Evolutionary conservation across 2,113 vertebrate species (phyloP), one percentile per base, ranked within the genome.

Genomic region (Rhodinocichla rosea): DNA sequence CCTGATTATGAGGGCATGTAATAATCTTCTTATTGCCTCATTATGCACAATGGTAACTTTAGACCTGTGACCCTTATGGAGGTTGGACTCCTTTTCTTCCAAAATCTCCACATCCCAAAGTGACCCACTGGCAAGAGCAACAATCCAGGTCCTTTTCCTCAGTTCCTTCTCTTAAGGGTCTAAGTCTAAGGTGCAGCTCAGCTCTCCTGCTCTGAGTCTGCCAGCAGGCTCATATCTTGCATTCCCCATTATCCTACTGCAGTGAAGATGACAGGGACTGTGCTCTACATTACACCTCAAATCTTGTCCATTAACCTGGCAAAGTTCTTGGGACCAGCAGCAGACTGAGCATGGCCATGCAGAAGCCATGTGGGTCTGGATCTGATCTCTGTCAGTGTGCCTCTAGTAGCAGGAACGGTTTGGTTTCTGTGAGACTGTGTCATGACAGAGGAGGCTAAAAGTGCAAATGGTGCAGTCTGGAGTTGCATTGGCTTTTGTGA

Each of bases 21-120:
- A 90, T 95, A 83, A 93, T 73, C 85, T 81, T 71, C 91, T 91
- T 95, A 94, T 89, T 96, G 65, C 76, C 76, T 81, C 83, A 88
- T 92, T 93, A 86, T 49, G 56, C 71, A 68, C 68, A 89, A 23
- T 57, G 40, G 73, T 90, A 83, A 90, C 92, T 90, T 93, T 90
- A 83, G 76, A 90, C 86, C 73, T 81, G 55, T 81, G 85, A 93
- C 85, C 64, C 45, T 52, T 81, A 5, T 27, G n/a, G 65, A 37
- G 35, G 8, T 42, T 82, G 79, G 56, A 60, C 52, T 77, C 26
- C 44, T 83, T 67, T 13, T 71, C 47, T 87, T 83, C 64, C 76
- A 64, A 40, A 70, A 94, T n/a, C 44, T 86, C 50, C 33, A 10
- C 39, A 13, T 28, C 78, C 42, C 60, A 86, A 67, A 80, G 47